Percentiles rank a stretch among this genome's conserved stretches.
Evolutionary conservation across 2,797 vertebrate species (phyloP).

Genomic region (Sciaenops ocellatus): DNA sequence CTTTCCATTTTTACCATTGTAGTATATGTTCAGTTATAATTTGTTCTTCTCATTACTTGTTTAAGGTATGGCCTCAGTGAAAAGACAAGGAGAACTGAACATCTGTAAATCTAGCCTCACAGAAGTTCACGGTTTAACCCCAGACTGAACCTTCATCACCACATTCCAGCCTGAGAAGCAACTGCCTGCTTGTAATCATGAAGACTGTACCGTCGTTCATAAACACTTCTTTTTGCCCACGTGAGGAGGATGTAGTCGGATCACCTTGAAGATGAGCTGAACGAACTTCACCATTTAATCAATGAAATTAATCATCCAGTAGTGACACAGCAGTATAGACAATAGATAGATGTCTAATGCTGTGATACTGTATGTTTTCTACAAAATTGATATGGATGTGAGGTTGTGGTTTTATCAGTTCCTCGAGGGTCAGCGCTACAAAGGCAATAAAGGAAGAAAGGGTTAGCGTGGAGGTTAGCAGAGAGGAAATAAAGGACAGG

Average conservation of each 20-base stretch:
- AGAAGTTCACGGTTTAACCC: constrained; percentile 15
- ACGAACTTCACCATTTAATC: no score
- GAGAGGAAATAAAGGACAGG: constrained; percentile 36
- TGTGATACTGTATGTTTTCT: background rate
- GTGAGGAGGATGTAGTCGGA: background rate
- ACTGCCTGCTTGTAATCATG: constrained; percentile 8
- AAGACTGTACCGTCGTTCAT: background rate
- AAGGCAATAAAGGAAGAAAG: constrained; percentile 8
- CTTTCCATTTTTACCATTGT: background rate
- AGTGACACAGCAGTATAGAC: background rate
- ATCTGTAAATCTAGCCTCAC: constrained; percentile 24
- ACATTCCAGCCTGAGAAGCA: background rate
- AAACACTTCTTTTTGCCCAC: background rate
- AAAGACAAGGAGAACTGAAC: constrained; percentile 3
- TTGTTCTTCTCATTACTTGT: constrained; percentile 12
- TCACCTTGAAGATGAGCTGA: background rate
- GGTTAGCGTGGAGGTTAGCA: background rate
- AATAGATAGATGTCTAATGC: background rate
- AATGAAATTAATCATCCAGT: background rate
- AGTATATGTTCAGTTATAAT: background rate
- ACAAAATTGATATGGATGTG: background rate
- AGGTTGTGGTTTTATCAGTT: constrained; percentile 3
- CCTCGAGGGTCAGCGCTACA: background rate
- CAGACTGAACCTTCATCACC: constrained; percentile 30
- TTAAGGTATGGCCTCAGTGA: constrained; percentile 15